Evolutionary conservation across 2,113 vertebrate species (phyloP).

Genomic region (Ancistrus triradiatus): DNA sequence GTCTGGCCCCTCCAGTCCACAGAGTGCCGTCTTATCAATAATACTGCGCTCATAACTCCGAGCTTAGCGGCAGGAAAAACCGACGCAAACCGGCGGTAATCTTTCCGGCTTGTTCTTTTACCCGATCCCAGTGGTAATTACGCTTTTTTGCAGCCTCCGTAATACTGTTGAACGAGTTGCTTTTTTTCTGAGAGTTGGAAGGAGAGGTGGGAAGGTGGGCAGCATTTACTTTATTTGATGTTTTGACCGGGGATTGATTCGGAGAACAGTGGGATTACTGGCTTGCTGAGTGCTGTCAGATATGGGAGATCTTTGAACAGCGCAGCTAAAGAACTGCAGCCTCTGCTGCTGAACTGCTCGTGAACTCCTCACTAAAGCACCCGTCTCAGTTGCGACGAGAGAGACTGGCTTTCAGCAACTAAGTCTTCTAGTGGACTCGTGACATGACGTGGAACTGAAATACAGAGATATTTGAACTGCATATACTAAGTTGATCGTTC

Average conservation of each 20-base stretch:
- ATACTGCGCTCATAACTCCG: constrained; percentile 73
- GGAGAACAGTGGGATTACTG: constrained; percentile 99
- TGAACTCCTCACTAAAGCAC: constrained; percentile 84
- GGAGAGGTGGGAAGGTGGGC: constrained; percentile 41
- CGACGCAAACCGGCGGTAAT: constrained; percentile 83
- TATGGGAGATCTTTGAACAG: constrained; percentile 98
- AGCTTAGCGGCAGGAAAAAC: constrained; percentile 78
- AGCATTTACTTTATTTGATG: constrained; percentile 94
- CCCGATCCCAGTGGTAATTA: constrained; percentile 75
- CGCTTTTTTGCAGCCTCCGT: constrained; percentile 74
- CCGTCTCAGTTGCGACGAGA: constrained; percentile 86
- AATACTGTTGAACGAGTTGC: constrained; percentile 86
- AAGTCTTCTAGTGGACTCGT: too few species aligned
- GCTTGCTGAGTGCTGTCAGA: constrained; percentile 98
- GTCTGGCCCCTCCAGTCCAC: constrained; percentile 62
- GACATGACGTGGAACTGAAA: background rate
- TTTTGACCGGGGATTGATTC: constrained; percentile 99
- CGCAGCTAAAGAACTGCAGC: constrained; percentile 91
- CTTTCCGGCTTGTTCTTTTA: constrained; percentile 56
- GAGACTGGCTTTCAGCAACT: constrained; percentile 50
- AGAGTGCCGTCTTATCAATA: constrained; percentile 77
- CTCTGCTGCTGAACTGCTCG: constrained; percentile 89
- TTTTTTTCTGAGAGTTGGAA: constrained; percentile 71
- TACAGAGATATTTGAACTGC: too few species aligned
- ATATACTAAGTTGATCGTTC: too few species aligned